A percentile compares a stretch with the other conserved stretches of the same genome.
These are phyloP conservation scores for Oscheius myriophilus DNA, from an alignment of 2,888 invertebrate species.

Conservation along the genomic window DNA sequence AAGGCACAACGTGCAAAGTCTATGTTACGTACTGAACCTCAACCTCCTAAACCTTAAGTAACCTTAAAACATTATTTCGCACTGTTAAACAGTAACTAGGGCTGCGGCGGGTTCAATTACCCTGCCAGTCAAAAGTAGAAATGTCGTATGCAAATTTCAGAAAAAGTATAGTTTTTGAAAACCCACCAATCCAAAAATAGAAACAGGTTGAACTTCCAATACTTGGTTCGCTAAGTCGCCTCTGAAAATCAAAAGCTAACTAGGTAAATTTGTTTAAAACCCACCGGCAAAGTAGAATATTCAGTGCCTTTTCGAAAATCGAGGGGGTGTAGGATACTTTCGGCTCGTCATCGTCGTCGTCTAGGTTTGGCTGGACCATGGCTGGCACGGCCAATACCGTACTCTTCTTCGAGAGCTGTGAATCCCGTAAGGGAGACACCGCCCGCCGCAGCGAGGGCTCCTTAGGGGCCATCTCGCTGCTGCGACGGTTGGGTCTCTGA, in stretches of 20 bases:
- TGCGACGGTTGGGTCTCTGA: background rate
- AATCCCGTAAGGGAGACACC: constrained; percentile 21
- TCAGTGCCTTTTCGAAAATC: constrained; percentile 48
- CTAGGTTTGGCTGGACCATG: constrained; percentile 13
- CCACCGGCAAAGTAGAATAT: constrained; percentile 51
- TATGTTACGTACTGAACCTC: too few relatives aligned
- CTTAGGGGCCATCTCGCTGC: constrained; percentile 26
- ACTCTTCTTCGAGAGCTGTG: constrained; percentile 27
- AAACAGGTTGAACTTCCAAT: constrained; percentile 51
- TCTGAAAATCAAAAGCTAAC: constrained; percentile 28
- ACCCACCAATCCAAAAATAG: constrained; percentile 51
- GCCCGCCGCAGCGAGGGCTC: constrained; percentile 20
- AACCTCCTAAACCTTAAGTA: too few relatives aligned
- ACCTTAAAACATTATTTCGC: too few relatives aligned
- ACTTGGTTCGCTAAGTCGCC: constrained; percentile 51
- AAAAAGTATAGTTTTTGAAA: background rate
- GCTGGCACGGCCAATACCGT: constrained; percentile 30
- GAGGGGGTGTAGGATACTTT: constrained; percentile 46
- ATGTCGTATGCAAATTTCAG: too few relatives aligned
- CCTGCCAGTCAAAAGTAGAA: too few relatives aligned
- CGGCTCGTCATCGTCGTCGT: constrained; percentile 49
- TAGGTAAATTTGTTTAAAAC: background rate
- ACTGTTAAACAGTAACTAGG: too few relatives aligned
- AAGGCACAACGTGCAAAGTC: too few relatives aligned
- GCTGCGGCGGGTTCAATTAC: too few relatives aligned